Base-by-base conservation (phyloP, 92 coral and sea anemone species). In the Zoanthus solanderi region DNA sequence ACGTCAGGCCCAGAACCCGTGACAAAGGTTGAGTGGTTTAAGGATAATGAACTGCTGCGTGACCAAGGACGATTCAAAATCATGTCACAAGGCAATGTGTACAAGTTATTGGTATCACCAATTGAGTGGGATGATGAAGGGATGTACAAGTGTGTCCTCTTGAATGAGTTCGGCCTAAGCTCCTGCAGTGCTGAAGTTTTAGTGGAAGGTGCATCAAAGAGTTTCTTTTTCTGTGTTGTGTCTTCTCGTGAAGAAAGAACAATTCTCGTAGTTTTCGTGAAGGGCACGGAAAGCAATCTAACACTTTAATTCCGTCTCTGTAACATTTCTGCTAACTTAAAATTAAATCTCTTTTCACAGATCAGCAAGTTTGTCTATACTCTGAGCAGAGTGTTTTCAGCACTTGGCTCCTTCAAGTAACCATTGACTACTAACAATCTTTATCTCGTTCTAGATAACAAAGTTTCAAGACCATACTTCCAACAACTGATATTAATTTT, bases 101-200 rank as follows among this genome's bases (percentile, higher is more conserved):
- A 95, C 89, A 73, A 72, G 28, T 89, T 95, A 10, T 86, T 85
- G 78, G 92, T 95, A 78, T 83, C 85, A 56, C 86, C 89, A 30
- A 84, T 88, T 66, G 91, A 83, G 69, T 88, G 87, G 54, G 99
- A 95, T 3, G 99, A 97, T 60, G 96, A 92, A 71, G 99, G 99
- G 7, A 93, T 95, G 75, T 97, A 95, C 84, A 97, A 95, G 87
- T 97, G 99, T 37, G 95, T 94, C 11, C 90, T 96, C 67, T 87
- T 92, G 6, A 97, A 97, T 83, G 97, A 91, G 88, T 92, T 83
- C 76, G 99, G 99, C 47, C 81, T 92, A 18, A 92, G 95, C 0
- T 95, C 98, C 15, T 97, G 99, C 71, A 92, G 94, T 14, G 99
- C 99, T 23, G 99, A 97, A 83, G 93, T 97, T 11, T 78, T 97